Evolutionary conservation across 2,888 invertebrate species (phyloP), one percentile per base, ranked within the genome.

Genomic region (Parasteatoda lunata): DNA sequence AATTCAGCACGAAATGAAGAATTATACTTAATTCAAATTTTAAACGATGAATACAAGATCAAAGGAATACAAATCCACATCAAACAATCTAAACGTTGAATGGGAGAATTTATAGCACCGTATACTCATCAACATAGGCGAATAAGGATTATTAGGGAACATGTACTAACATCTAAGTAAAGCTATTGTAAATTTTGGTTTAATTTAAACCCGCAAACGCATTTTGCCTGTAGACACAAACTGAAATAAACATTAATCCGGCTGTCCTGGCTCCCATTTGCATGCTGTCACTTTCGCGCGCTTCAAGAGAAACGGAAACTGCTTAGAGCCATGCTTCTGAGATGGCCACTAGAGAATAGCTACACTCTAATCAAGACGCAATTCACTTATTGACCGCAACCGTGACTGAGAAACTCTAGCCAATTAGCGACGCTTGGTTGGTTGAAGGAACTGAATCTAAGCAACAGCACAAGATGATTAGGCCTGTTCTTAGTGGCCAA

Each of bases 381-480:
- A 84, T 84, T 84, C 78, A 78, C 85, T 85, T 80, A 85, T 85
- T 85, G 85, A 76, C 85, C 80, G 75, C 85, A 76, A 70, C 79
- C 76, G 76, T 76, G 75, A 79, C 84, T 70, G 76, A 49, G 75
- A 80, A 79, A 75, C 73, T 75, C 79, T 54, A 48, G 66, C 75
- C 75, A 85, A 85, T 85, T 85, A 80, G 69, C 71, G 79, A 79
- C 75, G 52, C 76, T 68, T 69, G 45, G 82, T 15, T 59, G 75
- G n/a, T 13, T 59, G 59, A 59, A 51, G 47, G 48, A 66, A 54
- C 75, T n/a, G 81, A 69, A 71, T 69, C 81, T 49, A 64, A 77
- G 69, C 48, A 72, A 72, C 73, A 69, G 54, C 65, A 70, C 54
- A 66, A 73, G 72, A 45, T 49, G 51, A 54, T 73, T 73, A 73